Evolutionary conservation across 2,888 invertebrate genomes (phyloP).

Genomic region (Sphinx pinastri): DNA sequence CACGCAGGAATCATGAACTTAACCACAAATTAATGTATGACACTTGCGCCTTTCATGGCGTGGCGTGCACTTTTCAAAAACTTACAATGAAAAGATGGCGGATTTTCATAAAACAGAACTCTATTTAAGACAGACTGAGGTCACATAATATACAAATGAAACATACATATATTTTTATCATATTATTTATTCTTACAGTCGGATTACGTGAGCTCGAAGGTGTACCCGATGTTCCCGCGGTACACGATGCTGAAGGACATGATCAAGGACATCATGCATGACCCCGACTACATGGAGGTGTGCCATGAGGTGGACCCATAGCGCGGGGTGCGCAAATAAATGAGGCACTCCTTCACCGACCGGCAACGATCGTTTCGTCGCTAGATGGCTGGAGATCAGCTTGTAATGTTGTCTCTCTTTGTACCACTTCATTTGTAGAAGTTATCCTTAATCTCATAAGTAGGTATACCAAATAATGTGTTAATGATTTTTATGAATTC

Average conservation of each 20-base stretch:
- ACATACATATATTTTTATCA: neutral
- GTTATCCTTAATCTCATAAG: no score
- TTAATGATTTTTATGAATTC: no score
- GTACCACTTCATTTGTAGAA: slow-evolving; percentile 40
- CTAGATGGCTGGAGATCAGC: slow-evolving; percentile 49
- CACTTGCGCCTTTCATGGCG: no score
- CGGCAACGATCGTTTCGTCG: slow-evolving; percentile 75
- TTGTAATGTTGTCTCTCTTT: slow-evolving; percentile 33
- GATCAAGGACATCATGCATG: slow-evolving; percentile 97
- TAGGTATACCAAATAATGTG: no score
- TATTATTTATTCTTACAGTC: slow-evolving; percentile 82
- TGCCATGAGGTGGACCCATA: slow-evolving; percentile 94
- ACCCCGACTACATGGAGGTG: slow-evolving; percentile 98
- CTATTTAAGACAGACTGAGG: no score
- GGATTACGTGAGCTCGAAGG: slow-evolving; percentile 95
- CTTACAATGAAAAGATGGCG: no score
- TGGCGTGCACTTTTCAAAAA: no score
- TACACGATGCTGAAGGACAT: slow-evolving; percentile 98
- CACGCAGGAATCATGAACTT: no score
- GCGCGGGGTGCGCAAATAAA: slow-evolving; percentile 85
- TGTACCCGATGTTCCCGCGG: slow-evolving; percentile 96
- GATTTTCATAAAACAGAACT: no score
- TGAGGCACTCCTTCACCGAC: slow-evolving; percentile 78
- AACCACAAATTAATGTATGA: no score
- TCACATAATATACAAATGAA: no score